phyloP scores from a whole-genome alignment of 2,113 vertebrate genomes.

The Nesoenas mayeri region DNA sequence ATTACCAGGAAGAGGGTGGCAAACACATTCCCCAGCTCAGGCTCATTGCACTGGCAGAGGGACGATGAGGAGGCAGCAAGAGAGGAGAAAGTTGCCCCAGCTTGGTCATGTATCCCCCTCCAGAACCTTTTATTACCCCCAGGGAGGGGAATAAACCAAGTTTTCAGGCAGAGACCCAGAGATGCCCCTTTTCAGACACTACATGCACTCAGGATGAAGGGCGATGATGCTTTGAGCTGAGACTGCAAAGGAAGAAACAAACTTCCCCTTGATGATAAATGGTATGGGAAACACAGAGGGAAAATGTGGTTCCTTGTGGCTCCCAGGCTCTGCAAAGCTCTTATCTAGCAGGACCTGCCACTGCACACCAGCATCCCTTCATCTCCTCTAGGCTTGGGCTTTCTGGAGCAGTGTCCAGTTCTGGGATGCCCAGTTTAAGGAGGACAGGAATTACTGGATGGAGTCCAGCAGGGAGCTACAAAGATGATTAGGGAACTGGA shows the following conservation, averaged over 20 bases:
- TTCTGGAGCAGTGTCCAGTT: too few relatives aligned
- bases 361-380: not conserved
- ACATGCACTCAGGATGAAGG: not conserved
- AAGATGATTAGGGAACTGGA: too few relatives aligned
- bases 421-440: too few relatives aligned
- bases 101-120: not conserved
- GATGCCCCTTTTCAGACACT: rapidly evolving
- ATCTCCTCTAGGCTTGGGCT: not conserved
- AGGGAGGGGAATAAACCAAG: not conserved
- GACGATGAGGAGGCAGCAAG: not conserved
- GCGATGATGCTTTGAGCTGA: not conserved
- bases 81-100: not conserved
- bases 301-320: rapidly evolving
- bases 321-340: not conserved
- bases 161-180: rapidly evolving
- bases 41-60: rapidly evolving
- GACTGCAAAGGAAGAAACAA: not conserved
- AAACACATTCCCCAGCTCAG: not conserved
- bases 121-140: not conserved
- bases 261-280: not conserved
- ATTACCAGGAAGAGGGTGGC: rapidly evolving
- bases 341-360: not conserved
- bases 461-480: too few relatives aligned
- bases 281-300: rapidly evolving
- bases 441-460: too few relatives aligned